Percentiles rank a stretch among this genome's conserved stretches.
These are phyloP conservation scores for Origma solitaria DNA, from an alignment of 2,113 vertebrate species.

Conservation along the genomic window DNA sequence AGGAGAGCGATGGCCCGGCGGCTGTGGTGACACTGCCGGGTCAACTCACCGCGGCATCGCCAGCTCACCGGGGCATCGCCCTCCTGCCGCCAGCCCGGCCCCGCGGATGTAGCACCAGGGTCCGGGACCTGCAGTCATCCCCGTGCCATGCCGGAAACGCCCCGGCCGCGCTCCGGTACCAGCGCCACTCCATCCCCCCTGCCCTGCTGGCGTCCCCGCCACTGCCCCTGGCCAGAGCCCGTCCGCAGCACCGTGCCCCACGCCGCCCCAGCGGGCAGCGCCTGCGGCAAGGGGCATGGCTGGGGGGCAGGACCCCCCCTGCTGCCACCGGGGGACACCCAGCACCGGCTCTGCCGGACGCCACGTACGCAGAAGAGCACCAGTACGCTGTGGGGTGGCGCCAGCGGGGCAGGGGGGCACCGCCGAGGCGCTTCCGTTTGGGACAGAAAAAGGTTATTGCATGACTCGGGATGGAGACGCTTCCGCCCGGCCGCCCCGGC, in stretches of 20 bases:
- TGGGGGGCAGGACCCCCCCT: neutral
- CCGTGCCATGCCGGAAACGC: neutral
- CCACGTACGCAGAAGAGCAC: constrained; percentile 47
- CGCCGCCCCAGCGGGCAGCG: neutral
- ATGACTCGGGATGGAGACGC: constrained; percentile 63
- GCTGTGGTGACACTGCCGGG: neutral
- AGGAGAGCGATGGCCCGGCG: neutral
- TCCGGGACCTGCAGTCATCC: neutral
- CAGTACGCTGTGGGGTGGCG: neutral
- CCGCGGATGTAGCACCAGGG: constrained; percentile 24
- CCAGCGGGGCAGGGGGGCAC: neutral
- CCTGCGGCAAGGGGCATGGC: neutral
- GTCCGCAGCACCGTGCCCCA: neutral
- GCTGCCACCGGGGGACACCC: neutral
- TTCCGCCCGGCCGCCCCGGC: constrained; percentile 40
- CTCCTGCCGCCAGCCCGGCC: neutral
- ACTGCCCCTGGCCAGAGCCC: neutral
- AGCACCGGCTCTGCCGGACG: neutral
- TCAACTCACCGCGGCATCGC: neutral
- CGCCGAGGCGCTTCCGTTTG: constrained; percentile 46
- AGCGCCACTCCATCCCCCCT: neutral
- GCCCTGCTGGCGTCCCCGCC: neutral
- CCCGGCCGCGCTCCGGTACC: neutral
- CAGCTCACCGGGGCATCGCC: neutral
- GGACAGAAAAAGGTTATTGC: constrained; percentile 71